A percentile compares a stretch with the other conserved stretches of the same genome.
Evolutionary conservation across 2,113 vertebrate genomes (phyloP).

Genomic region (Cairina moschata): DNA sequence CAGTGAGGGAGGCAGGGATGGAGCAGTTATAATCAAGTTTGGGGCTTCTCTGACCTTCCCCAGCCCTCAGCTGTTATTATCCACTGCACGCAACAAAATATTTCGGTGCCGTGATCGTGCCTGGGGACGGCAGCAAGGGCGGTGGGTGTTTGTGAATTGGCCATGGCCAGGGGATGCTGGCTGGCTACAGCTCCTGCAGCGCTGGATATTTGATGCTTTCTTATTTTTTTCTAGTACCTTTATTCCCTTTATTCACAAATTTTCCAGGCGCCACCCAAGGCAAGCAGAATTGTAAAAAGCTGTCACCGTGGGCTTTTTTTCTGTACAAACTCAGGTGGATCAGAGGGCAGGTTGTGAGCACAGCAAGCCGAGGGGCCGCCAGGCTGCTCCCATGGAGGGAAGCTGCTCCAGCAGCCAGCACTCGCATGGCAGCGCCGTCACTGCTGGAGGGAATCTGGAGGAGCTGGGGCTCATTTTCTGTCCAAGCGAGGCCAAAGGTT

Average conservation of each 20-base stretch:
- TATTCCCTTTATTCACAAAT: neutral
- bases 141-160: accelerated
- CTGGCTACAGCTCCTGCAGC: neutral
- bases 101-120: neutral
- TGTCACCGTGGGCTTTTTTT: accelerated
- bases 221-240: neutral
- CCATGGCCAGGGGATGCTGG: neutral
- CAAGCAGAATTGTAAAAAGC: accelerated
- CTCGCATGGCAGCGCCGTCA: neutral
- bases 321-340: neutral
- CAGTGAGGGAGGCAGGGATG: neutral
- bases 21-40: conserved; percentile 9
- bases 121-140: neutral
- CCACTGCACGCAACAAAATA: neutral
- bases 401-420: accelerated
- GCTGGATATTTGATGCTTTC: accelerated
- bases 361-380: accelerated
- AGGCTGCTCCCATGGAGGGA: accelerated
- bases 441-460: accelerated
- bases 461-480: neutral
- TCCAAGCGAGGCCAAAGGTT: neutral
- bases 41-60: neutral
- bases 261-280: neutral
- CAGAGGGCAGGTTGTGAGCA: accelerated
- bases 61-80: neutral